Conservation (phyloP, 2,113 vertebrate species). For the Sigmodon hispidus region DNA sequence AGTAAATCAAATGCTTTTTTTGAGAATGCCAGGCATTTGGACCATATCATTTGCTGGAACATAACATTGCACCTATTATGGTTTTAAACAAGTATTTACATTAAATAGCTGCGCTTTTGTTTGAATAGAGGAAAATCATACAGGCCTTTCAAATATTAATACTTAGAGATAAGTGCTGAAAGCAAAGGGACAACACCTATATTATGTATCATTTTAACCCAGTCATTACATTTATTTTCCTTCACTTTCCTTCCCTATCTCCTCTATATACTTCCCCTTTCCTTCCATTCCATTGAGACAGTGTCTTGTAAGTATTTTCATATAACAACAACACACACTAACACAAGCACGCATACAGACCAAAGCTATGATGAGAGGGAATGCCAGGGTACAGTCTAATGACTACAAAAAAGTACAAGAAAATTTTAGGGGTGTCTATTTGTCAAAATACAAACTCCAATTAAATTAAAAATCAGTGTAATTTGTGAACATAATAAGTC, state of each 20-base stretch:
- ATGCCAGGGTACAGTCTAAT: neutral
- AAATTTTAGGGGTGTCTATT: neutral
- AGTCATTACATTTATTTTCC: neutral
- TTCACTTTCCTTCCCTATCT: neutral
- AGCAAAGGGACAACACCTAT: neutral
- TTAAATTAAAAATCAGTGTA: conserved; percentile 3
- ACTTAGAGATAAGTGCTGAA: neutral
- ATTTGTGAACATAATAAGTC: conserved; percentile 37
- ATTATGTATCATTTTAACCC: neutral
- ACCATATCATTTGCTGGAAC: neutral
- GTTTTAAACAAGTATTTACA: neutral
- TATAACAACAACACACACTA: neutral
- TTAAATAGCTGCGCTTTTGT: neutral
- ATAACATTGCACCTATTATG: neutral
- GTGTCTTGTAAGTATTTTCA: neutral
- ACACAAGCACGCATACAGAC: neutral
- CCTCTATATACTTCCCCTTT: neutral
- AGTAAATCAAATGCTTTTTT: neutral
- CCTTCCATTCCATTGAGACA: neutral
- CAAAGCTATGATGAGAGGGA: neutral
- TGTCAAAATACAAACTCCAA: conserved; percentile 20
- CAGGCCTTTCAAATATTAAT: neutral
- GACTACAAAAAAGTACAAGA: neutral
- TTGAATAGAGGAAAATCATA: neutral
- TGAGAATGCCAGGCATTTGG: neutral